These are phyloP conservation scores for Orbicella faveolata DNA, from an alignment of 64 coral and sea anemone species.

Conservation along the genomic window DNA sequence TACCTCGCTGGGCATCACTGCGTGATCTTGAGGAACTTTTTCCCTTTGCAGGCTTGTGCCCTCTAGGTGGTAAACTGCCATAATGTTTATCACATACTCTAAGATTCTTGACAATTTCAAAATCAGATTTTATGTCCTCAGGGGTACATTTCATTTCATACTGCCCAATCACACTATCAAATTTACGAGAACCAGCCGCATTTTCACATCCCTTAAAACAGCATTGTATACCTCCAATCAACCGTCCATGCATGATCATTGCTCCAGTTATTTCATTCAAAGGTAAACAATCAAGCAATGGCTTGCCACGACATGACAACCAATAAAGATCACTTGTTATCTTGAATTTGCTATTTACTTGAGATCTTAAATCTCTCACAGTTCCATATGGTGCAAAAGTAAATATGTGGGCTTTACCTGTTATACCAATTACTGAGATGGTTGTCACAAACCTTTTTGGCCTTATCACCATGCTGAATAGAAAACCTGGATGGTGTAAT, in stretches of 20 bases:
- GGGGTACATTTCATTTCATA: constrained; percentile 17
- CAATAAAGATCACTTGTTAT: constrained; percentile 20
- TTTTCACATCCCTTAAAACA: constrained; percentile 10
- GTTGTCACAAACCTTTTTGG: constrained; percentile 18
- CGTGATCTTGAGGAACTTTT: not conserved
- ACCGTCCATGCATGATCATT: constrained; percentile 3
- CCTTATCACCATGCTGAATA: not conserved
- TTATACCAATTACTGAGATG: not conserved
- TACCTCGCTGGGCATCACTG: constrained; percentile 3
- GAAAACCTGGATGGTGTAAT: not conserved
- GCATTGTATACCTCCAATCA: constrained; percentile 5
- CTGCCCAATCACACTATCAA: constrained; percentile 6
- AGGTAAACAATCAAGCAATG: not conserved
- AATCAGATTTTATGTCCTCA: not conserved
- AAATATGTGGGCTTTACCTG: constrained; percentile 3
- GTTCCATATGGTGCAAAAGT: not conserved
- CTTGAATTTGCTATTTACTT: not conserved
- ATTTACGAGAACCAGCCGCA: not conserved
- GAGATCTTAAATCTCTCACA: not conserved
- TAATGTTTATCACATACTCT: constrained; percentile 23
- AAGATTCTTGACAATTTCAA: not conserved
- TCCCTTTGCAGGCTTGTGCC: constrained; percentile 18
- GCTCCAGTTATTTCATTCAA: constrained; percentile 10
- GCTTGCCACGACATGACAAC: not conserved
- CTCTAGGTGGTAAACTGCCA: not conserved